Evolutionary conservation across 2,113 vertebrate genomes (phyloP), one percentile per base, ranked within the genome.

Genomic region (Hassar affinis): DNA sequence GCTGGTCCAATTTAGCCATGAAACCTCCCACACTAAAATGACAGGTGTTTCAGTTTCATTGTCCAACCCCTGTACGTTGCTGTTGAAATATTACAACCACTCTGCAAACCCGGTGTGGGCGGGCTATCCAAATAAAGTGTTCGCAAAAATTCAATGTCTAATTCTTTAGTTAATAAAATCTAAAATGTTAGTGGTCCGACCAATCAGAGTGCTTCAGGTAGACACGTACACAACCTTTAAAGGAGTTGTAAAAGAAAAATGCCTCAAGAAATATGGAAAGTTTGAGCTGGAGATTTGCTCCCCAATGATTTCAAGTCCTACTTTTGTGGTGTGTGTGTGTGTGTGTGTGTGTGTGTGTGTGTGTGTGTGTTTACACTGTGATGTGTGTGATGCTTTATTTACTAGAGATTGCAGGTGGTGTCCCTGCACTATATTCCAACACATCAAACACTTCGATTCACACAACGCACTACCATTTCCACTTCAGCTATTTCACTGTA

Each of bases 401-500:
- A 87, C 88, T 89, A 78, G 89, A 93, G 93, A 94, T 94, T 95
- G 93, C 93, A 96, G 94, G 95, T 94, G 92, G 91, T 86, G 93
- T 92, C 92, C 94, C 89, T 88, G 92, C 94, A 94, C 94, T 95
- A 92, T 91, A 93, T 94, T 92, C 91, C 92, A 92, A 89, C 89
- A 68, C 91, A 92, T 93, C 93, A 92, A 92, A 90, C 95, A 85
- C 54, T 10, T n/a, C n/a, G n/a, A n/a, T n/a, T n/a, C n/a, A 35
- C 84, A 2, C 2, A 92, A 92, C 92, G 88, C 91, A 89, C 87
- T 74, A 84, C 85, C 91, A 89, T 88, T 89, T 42, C 38, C 90
- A 90, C 93, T 93, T 92, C 90, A 92, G 93, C 92, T 95, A 94
- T 92, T 95, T 94, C 93, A 93, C 93, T 95, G 95, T 95, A 96